Evolutionary conservation across 2,888 invertebrate genomes (phyloP).

Genomic region (Phortica magna): DNA sequence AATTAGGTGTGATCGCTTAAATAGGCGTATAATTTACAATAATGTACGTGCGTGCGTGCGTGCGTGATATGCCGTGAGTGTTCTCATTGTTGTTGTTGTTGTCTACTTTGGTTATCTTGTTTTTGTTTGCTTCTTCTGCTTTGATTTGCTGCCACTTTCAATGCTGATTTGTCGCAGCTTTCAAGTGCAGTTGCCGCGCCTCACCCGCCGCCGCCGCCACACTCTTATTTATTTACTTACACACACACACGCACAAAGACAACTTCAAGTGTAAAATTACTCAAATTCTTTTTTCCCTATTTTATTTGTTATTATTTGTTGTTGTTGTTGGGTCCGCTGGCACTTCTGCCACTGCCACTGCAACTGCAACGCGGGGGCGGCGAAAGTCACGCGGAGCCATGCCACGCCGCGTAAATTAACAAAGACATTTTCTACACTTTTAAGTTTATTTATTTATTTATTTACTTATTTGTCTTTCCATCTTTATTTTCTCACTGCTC

Average conservation of each 20-base stretch:
- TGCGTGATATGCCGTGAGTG: background rate
- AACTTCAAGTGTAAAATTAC: background rate
- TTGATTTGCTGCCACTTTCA: slow-evolving; percentile 58
- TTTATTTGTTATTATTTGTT: background rate
- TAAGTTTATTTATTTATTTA: no score
- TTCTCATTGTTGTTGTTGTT: background rate
- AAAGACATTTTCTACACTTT: no score
- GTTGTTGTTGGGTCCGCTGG: background rate
- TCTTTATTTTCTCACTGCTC: no score
- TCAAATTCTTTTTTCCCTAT: background rate
- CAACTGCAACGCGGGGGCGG: background rate
- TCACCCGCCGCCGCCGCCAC: background rate
- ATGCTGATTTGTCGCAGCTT: slow-evolving; percentile 41
- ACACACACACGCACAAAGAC: background rate
- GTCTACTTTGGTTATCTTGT: background rate
- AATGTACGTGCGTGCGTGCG: background rate
- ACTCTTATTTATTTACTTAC: background rate
- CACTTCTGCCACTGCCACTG: slow-evolving; percentile 7
- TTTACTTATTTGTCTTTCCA: no score
- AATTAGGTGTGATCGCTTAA: slow-evolving; percentile 55
- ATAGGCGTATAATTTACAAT: slow-evolving; percentile 47
- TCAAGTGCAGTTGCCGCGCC: background rate
- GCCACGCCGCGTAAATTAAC: no score
- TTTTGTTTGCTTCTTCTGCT: slow-evolving; percentile 4
- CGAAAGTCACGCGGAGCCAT: no score